Percentiles rank a stretch among this genome's conserved stretches.
phyloP scores from a whole-genome alignment of 2,113 vertebrate genomes.

The Synodontis membranacea region DNA sequence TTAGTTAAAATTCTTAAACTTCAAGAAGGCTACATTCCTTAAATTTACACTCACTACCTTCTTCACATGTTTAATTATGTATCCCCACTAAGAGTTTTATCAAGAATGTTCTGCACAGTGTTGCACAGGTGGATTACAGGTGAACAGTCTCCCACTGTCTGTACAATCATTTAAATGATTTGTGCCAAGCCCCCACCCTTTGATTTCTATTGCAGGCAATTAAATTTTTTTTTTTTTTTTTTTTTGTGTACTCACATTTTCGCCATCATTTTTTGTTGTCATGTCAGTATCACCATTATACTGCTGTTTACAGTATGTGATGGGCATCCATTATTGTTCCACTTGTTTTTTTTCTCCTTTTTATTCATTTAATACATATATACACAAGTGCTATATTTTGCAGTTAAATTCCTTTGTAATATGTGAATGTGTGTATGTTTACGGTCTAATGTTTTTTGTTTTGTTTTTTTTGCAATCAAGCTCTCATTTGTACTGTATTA shows the following conservation, averaged over 20 bases:
- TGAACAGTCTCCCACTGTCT: neutral
- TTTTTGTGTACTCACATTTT: constrained; percentile 24
- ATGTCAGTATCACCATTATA: constrained; percentile 31
- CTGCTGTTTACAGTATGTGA: constrained; percentile 31
- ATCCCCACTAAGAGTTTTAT: neutral
- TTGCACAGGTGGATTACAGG: constrained; percentile 2
- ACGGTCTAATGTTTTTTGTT: constrained; percentile 50
- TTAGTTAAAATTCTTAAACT: neutral
- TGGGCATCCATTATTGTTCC: constrained; percentile 18
- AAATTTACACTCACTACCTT: constrained; percentile 7
- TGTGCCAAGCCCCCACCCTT: neutral
- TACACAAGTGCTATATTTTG: constrained; percentile 55
- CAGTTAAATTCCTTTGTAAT: constrained; percentile 64
- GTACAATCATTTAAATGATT: neutral
- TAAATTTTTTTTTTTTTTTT: constrained; percentile 17
- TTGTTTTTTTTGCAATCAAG: constrained; percentile 56
- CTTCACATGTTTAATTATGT: neutral
- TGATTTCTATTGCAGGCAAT: neutral
- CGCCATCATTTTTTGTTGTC: constrained; percentile 7
- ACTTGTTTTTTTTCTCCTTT: constrained; percentile 32
- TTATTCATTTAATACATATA: constrained; percentile 56
- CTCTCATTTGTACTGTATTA: constrained; percentile 66
- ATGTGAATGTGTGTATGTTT: constrained; percentile 72
- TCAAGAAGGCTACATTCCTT: constrained; percentile 14
- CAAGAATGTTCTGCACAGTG: constrained; percentile 9